These are phyloP conservation scores for Sebastes fasciatus DNA, from an alignment of 2,113 vertebrate genomes.

Conservation along the genomic window DNA sequence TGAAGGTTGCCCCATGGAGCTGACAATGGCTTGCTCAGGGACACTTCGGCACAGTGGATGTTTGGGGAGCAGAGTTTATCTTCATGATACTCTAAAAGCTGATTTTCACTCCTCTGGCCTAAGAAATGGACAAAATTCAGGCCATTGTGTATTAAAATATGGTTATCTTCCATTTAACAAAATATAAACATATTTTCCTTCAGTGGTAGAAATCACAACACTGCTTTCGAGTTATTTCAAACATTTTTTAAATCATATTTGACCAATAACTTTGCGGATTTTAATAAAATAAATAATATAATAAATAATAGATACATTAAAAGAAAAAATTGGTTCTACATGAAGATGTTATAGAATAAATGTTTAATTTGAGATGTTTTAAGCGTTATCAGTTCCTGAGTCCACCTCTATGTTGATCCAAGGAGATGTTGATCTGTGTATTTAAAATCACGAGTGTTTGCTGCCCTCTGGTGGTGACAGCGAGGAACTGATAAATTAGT, in stretches of 20 bases:
- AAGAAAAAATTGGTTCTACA: too few species aligned
- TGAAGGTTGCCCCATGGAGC: too few species aligned
- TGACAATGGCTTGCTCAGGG: not conserved
- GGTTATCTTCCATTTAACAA: not conserved
- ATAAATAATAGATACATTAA: too few species aligned
- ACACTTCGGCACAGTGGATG: not conserved
- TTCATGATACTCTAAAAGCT: not conserved
- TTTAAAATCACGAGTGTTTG: too few species aligned
- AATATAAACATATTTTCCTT: not conserved
- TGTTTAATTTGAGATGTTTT: too few species aligned
- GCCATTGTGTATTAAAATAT: not conserved
- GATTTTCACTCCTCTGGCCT: not conserved
- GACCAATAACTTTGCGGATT: not conserved
- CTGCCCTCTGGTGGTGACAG: too few species aligned
- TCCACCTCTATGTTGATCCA: too few species aligned
- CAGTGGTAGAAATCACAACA: not conserved
- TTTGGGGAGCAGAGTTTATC: not conserved
- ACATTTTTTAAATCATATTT: not conserved
- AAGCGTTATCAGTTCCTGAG: too few species aligned
- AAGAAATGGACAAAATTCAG: not conserved
- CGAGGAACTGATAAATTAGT: too few species aligned
- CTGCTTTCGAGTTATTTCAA: not conserved
- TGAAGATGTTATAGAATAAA: too few species aligned
- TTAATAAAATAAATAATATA: not conserved
- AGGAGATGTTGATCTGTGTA: too few species aligned